Base-by-base conservation (phyloP, 2,888 invertebrate genomes). In the Acanthopleura granulata region DNA sequence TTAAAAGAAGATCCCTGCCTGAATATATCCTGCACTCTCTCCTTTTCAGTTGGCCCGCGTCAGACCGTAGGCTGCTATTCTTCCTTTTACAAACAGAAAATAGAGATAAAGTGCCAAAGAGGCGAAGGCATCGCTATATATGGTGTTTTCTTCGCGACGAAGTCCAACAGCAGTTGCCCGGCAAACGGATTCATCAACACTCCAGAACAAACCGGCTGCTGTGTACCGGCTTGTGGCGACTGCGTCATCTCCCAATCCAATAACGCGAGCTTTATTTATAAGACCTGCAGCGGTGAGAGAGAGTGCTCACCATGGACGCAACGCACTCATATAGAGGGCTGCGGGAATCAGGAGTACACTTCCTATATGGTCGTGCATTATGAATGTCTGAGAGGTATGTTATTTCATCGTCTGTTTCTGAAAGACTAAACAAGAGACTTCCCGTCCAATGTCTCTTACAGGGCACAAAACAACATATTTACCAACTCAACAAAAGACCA, bases 151-250 rank as follows among this genome's bases (percentile, higher is more conserved):
- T 66, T 66, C 14, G 66, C 27, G 15, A 25, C 66, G 6, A 66
- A 66, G 29, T 27, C 25, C 22, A 66, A 66, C 29, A 16, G 16
- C 66, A 66, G 66, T 66, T 66, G 66, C 29, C 66, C 66, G 16
- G 3, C 22, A 22, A 6, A 6, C 4, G 66, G 66, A 27, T 66
- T 66, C 25, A 27, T 66, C 29, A 66, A 3, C 29, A 66, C 18
- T 1, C 27, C 22, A 15, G 66, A 66, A 25, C 25, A 66, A 14
- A 66, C 27, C 6, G 66, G 29, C 29, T 66, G 66, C 66, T 66
- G 66, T 66, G 66, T 66, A 18, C 66, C 66, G 25, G 66, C 22
- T 16, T 66, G 66, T 66, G 66, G 66, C 16, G 66, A 66, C 29
- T 66, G 66, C 25, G 66, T 66, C 29, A 22, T 66, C 29, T 16